Conservation (phyloP, 2,888 invertebrate species). For the Cheilosia impressa region DNA sequence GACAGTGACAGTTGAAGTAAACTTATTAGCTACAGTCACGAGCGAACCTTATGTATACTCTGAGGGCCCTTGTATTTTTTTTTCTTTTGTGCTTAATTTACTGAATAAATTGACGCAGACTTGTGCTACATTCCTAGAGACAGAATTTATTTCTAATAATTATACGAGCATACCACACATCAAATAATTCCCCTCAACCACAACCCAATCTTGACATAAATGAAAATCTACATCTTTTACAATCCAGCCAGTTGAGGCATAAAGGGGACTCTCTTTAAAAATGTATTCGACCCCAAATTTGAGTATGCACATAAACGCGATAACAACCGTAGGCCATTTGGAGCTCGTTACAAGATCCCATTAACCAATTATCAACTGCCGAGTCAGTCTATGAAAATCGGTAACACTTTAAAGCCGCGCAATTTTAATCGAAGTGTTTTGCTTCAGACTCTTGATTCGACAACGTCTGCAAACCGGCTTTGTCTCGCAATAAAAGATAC, state of each 20-base stretch:
- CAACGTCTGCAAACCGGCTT: neutral
- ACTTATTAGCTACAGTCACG: too few relatives aligned
- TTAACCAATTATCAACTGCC: neutral
- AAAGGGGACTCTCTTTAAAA: neutral
- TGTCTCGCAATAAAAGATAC: neutral
- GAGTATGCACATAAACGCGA: neutral
- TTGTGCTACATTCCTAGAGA: too few relatives aligned
- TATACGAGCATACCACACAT: neutral
- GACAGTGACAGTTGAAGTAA: too few relatives aligned
- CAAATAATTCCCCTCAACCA: neutral
- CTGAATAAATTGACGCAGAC: too few relatives aligned
- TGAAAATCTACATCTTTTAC: neutral
- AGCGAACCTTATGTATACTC: too few relatives aligned
- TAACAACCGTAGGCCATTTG: neutral
- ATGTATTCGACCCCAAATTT: neutral
- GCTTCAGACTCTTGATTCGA: neutral
- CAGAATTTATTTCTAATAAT: too few relatives aligned
- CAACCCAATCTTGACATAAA: neutral
- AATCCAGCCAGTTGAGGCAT: neutral
- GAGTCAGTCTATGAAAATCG: neutral
- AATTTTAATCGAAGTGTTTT: neutral
- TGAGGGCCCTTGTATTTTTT: too few relatives aligned
- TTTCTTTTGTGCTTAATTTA: too few relatives aligned
- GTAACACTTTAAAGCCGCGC: neutral
- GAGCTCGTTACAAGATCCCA: neutral